phyloP scores from a whole-genome alignment of 2,113 vertebrate genomes.

The Isichthys henryi region DNA sequence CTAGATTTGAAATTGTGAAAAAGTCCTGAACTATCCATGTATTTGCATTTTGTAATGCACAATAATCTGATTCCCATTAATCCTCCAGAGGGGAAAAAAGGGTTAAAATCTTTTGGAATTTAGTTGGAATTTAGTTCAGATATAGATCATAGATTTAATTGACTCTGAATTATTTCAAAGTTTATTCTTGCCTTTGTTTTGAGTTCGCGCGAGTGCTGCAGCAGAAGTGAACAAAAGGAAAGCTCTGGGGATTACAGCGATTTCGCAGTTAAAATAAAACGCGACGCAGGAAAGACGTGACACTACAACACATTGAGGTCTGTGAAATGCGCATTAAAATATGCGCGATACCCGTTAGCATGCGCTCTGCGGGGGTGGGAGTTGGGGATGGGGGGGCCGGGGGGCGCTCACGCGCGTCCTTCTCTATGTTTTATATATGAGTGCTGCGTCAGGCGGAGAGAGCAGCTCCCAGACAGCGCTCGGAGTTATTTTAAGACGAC shows the following conservation, averaged over 20 bases:
- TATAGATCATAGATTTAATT: background rate
- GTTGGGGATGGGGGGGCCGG: background rate
- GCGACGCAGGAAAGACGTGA: background rate
- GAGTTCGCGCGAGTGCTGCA: background rate
- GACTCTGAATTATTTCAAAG: background rate
- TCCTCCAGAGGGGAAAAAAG: background rate
- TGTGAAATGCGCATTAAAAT: background rate
- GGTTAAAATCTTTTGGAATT: background rate
- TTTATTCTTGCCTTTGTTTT: background rate
- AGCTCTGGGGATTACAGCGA: background rate
- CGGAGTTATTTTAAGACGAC: slow-evolving; percentile 2
- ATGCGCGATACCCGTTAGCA: background rate
- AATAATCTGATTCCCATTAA: background rate
- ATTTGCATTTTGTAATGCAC: background rate
- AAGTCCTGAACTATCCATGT: background rate
- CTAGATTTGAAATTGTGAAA: background rate
- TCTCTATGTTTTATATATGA: background rate
- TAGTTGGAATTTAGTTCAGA: background rate
- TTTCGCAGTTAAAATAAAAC: background rate
- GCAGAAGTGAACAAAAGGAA: background rate
- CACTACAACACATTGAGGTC: background rate
- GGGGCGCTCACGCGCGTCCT: background rate
- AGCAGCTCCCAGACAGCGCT: background rate
- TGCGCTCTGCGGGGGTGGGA: background rate
- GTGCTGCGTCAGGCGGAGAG: background rate